Evolutionary conservation across 64 coral and sea anemone genomes (phyloP), one percentile per base, ranked within the genome.

Genomic region (Platygyra sinensis): DNA sequence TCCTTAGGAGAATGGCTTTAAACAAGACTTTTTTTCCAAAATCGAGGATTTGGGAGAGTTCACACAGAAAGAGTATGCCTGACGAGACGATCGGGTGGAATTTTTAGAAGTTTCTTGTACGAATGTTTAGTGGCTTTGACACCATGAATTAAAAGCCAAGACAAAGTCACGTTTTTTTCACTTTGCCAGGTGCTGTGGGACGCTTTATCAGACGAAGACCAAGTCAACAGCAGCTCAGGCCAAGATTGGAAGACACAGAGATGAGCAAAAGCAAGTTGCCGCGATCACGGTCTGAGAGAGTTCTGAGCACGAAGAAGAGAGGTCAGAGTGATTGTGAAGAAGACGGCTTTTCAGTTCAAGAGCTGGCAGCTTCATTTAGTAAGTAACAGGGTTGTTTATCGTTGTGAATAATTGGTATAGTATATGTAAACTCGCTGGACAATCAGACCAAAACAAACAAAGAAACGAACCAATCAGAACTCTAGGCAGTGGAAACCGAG

Each of bases 331-430:
- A 87, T 52, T 17, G 50, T 20, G 90, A 92, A n/a, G 95, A 93
- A 72, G 94, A 97, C 91, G 95, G 95, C 1, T 97, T 91, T 78
- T 94, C 95, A 15, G 61, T 97, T 72, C 91, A 94, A 16, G 95
- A 97, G 81, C 64, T 97, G 0, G 72, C 69, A 27, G 78, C 36
- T 67, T 60, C 88, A 15, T 77, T 54, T 73, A 87, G 94, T 96
- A 80, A 90, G 80, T 60, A 46, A 46, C 38, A 0, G 38, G 38
- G 38, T 39, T 39, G 38, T 39, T 39, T 39, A 39, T 39, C 38
- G 38, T 39, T 39, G 38, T 39, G 38, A 39, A 39, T 55, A 9
- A 55, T 9, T n/a, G n/a, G n/a, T n/a, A n/a, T n/a, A 14, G 54
- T 9, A 7, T 10, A 57, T 10, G 54, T 16, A 57, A 57, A 14